These are phyloP conservation scores for Leistus spinibarbis DNA, from an alignment of 2,888 invertebrate species.

Conservation along the genomic window DNA sequence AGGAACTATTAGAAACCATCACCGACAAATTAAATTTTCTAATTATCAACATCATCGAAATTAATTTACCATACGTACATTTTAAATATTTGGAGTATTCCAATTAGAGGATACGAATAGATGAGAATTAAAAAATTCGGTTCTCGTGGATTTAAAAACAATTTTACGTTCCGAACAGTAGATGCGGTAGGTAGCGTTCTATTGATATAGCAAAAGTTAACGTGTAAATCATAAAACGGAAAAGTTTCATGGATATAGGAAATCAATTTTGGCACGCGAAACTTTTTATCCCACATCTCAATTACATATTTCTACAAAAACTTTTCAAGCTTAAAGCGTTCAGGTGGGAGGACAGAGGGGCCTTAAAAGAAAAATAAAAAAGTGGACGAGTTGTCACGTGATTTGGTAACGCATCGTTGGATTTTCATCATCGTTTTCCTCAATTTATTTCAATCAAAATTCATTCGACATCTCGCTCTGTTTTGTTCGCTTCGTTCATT, in stretches of 20 bases:
- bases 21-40: too few species aligned
- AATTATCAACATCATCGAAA: too few species aligned
- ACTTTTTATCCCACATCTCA: constrained; percentile 33
- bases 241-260: constrained; percentile 21
- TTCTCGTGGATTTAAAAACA: neutral
- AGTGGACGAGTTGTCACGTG: neutral
- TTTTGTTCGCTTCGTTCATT: neutral
- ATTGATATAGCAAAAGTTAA: constrained; percentile 26
- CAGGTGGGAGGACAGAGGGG: neutral
- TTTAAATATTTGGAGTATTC: too few species aligned
- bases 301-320: constrained; percentile 34
- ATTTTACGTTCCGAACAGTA: neutral
- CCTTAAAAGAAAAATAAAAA: neutral
- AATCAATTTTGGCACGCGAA: constrained; percentile 18
- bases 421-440: neutral
- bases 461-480: neutral
- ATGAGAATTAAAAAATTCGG: neutral
- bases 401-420: neutral
- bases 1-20: too few species aligned
- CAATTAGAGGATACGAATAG: neutral
- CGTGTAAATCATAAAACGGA: constrained; percentile 19
- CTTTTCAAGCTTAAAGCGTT: constrained; percentile 9
- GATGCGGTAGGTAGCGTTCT: constrained; percentile 13
- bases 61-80: too few species aligned
- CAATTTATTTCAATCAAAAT: constrained; percentile 23